Evolutionary conservation across 2,113 vertebrate species (phyloP), one percentile per base, ranked within the genome.

Genomic region (Chionodraco myersi): DNA sequence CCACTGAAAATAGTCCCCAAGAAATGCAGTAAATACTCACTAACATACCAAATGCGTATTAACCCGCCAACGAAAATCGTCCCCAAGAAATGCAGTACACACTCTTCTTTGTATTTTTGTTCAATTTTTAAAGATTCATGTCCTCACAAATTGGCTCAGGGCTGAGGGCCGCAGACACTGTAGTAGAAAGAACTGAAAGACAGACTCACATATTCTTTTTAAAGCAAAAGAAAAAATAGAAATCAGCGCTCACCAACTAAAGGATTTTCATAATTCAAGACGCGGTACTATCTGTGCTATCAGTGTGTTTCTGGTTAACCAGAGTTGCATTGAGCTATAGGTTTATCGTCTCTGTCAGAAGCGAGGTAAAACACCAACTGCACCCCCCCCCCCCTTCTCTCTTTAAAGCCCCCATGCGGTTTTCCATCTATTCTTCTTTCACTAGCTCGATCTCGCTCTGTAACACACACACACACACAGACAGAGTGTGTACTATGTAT

Each of bases 381-480:
- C 67, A 52, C 2, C 58, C 61, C 34, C 47, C 61, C 47, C 57
- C 36, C 10, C 52, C 45, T 36, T 44, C 80, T 68, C 61, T 84
- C 82, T 84, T 90, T 75, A 90, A 82, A 64, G 82, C 72, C 88
- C 88, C 88, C 77, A 61, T 90, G 88, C 21, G 65, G 79, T 82
- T 89, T 86, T 85, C 88, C 71, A 88, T 91, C 91, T 87, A 63
- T 87, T 86, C 77, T 79, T 75, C 85, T 84, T 72, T 87, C 77
- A 48, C 71, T 83, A 47, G 71, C 85, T 87, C 82, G 34, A 80
- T 92, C 83, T 77, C 34, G 41, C 79, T 87, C 70, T 80, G 82
- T 65, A 79, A 75, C 74, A 65, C 86, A 84, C 86, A 84, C 86
- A 84, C 84, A 34, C 36, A 75, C 74, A 65, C 86, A 84, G 84